phyloP scores from a whole-genome alignment of 2,113 vertebrate genomes.

The Pseudorhombus dupliciocellatus region DNA sequence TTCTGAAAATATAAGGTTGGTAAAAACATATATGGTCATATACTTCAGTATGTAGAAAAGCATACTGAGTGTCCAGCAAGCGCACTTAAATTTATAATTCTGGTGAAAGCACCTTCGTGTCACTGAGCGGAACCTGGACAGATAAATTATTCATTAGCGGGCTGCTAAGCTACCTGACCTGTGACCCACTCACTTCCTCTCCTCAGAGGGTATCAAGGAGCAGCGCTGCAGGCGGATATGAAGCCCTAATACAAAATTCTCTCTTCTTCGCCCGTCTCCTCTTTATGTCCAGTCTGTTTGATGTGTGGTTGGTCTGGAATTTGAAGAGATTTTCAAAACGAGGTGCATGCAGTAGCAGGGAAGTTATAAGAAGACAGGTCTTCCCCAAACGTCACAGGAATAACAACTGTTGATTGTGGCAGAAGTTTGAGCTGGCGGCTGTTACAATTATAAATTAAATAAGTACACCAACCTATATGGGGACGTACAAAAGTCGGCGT shows the following conservation, averaged over 20 bases:
- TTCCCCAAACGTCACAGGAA: constrained; percentile 23
- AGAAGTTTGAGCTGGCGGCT: not conserved
- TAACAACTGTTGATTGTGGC: constrained; percentile 8
- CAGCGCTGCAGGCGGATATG: constrained; percentile 35
- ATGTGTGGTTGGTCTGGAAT: constrained; percentile 11
- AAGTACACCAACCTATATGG: not conserved
- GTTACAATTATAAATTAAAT: too few species aligned
- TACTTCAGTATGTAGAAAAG: not conserved
- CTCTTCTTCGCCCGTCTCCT: constrained; percentile 31
- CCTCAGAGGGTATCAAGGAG: constrained; percentile 37
- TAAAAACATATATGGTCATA: not conserved
- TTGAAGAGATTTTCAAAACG: constrained; percentile 42
- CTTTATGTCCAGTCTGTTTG: constrained; percentile 20
- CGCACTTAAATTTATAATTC: constrained; percentile 33
- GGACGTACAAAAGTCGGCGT: not conserved
- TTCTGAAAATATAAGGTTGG: not conserved
- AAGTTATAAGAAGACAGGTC: constrained; percentile 9
- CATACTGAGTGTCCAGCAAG: constrained; percentile 12
- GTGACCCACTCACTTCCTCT: constrained; percentile 65
- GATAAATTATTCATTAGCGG: constrained; percentile 69
- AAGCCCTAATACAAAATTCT: constrained; percentile 34
- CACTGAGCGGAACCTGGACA: constrained; percentile 49
- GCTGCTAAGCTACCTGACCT: constrained; percentile 64
- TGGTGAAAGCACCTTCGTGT: constrained; percentile 48
- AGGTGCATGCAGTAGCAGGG: not conserved